phyloP scores from a whole-genome alignment of 1,140 invertebrate genomes.

The Centruroides sculpturatus region DNA sequence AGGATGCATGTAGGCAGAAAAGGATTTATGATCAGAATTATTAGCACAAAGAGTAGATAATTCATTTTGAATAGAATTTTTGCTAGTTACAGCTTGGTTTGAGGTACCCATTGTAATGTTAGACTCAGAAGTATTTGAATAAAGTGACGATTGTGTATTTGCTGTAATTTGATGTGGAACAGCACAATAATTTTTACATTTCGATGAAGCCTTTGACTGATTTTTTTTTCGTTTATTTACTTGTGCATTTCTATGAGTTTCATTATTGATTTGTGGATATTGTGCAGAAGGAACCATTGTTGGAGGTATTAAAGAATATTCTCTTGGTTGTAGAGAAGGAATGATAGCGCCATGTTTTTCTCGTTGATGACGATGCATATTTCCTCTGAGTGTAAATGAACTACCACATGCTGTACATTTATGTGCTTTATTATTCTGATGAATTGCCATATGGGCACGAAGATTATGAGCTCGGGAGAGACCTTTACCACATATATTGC shows the following conservation, averaged over 20 bases:
- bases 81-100: constrained; percentile 2
- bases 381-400: constrained; percentile 36
- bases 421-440: constrained; percentile 23
- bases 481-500: constrained; percentile 30
- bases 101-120: background rate
- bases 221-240: constrained; percentile 7
- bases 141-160: constrained; percentile 6
- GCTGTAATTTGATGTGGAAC: constrained; percentile 7
- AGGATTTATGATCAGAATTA: constrained; percentile 13
- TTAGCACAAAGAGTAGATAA: constrained; percentile 7
- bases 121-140: too few species aligned
- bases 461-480: constrained; percentile 23
- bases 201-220: constrained; percentile 4
- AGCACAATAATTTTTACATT: constrained; percentile 10
- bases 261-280: too few species aligned
- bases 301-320: constrained; percentile 6
- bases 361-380: constrained; percentile 27
- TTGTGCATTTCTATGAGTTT: too few species aligned
- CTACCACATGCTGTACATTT: constrained; percentile 24
- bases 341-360: constrained; percentile 21
- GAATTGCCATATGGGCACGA: constrained; percentile 23
- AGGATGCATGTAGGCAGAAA: constrained; percentile 8
- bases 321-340: constrained; percentile 7
- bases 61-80: constrained; percentile 6
- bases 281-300: background rate